Evolutionary conservation across 2,113 vertebrate genomes (phyloP).

Genomic region (Entelurus aequoreus): DNA sequence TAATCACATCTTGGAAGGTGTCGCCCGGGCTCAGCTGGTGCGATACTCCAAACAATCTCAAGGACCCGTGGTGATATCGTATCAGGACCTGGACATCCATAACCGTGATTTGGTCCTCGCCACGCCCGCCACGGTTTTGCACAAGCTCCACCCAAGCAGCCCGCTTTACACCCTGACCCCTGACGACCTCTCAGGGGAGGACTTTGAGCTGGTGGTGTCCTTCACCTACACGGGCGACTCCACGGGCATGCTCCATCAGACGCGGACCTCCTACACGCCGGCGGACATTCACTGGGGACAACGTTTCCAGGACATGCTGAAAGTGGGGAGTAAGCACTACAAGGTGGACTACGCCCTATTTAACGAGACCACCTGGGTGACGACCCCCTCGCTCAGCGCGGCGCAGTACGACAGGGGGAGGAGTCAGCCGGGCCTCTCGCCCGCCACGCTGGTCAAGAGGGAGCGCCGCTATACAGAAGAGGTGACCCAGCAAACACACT

Average conservation of each 20-base stretch:
- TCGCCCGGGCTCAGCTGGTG: conserved; percentile 78
- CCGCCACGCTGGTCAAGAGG: conserved; percentile 4
- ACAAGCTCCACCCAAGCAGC: conserved; percentile 80
- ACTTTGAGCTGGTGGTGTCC: conserved; percentile 90
- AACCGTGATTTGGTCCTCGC: conserved; percentile 82
- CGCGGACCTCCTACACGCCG: conserved; percentile 83
- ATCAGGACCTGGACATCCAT: conserved; percentile 79
- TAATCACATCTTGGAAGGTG: conserved; percentile 91
- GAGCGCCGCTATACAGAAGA: conserved; percentile 19
- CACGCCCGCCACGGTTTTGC: conserved; percentile 80
- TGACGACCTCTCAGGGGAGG: conserved; percentile 74
- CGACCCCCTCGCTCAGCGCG: conserved; percentile 81
- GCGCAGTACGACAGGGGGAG: conserved; percentile 69
- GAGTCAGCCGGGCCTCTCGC: background rate
- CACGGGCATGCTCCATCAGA: conserved; percentile 90
- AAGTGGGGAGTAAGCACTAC: conserved; percentile 79
- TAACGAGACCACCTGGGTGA: conserved; percentile 81
- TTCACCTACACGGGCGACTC: conserved; percentile 93
- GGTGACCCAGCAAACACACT: conserved; percentile 34
- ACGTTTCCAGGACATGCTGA: conserved; percentile 82
- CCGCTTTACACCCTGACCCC: conserved; percentile 85
- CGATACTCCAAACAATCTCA: conserved; percentile 70
- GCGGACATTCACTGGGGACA: conserved; percentile 92
- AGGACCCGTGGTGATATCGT: conserved; percentile 75
- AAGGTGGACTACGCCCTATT: conserved; percentile 88